These are phyloP conservation scores for Napeogenes inachia DNA, from an alignment of 2,888 invertebrate species.

Conservation along the genomic window DNA sequence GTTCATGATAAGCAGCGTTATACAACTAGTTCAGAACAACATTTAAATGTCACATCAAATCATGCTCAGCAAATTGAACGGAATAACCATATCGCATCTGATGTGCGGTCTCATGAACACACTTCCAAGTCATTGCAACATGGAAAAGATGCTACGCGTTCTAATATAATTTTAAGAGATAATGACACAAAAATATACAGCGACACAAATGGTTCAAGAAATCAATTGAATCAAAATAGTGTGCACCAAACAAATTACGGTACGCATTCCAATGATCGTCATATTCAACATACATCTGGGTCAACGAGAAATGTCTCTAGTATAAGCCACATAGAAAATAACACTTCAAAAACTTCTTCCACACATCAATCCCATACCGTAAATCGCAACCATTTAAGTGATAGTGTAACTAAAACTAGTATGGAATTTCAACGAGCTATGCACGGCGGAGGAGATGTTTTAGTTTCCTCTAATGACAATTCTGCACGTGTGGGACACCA, in stretches of 20 bases:
- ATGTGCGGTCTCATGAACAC: constrained; percentile 37
- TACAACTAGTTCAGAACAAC: constrained; percentile 43
- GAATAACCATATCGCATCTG: constrained; percentile 35
- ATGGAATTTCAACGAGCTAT: constrained; percentile 75
- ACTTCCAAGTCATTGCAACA: constrained; percentile 35
- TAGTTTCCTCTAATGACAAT: constrained; percentile 42
- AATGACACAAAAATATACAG: constrained; percentile 20
- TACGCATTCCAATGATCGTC: constrained; percentile 15
- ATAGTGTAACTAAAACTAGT: constrained; percentile 70
- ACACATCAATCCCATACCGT: constrained; percentile 52
- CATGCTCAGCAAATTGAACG: constrained; percentile 37
- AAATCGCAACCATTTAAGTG: constrained; percentile 65
- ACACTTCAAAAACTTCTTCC: constrained; percentile 41
- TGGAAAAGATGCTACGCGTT: constrained; percentile 35
- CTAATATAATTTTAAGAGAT: constrained; percentile 18
- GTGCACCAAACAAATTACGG: constrained; percentile 13
- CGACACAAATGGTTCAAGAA: constrained; percentile 19
- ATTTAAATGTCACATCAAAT: constrained; percentile 39
- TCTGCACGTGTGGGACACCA: constrained; percentile 73
- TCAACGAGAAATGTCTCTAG: constrained; percentile 20
- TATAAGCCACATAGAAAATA: constrained; percentile 37
- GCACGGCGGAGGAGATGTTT: constrained; percentile 53
- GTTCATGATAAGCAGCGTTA: constrained; percentile 42
- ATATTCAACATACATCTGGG: constrained; percentile 17
- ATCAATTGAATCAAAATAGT: constrained; percentile 16